Evolutionary conservation across 2,113 vertebrate genomes (phyloP), one percentile per base, ranked within the genome.

Genomic region (Probosciger aterrimus): DNA sequence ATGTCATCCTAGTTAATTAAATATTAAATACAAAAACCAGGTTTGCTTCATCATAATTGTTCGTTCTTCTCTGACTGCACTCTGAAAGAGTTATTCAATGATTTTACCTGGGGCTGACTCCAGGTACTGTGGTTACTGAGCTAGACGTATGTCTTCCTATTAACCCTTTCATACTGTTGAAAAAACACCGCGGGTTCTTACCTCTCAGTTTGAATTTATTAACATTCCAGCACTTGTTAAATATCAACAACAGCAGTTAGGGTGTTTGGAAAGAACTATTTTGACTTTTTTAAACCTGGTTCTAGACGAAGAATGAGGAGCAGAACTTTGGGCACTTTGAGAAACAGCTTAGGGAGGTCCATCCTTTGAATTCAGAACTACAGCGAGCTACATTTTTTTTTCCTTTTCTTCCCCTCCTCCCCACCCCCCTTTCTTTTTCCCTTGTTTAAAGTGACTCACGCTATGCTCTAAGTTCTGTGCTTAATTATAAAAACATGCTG

Each of bases 401-500:
- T 18, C 44, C 57, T 24, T 24, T 23, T 59, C 33, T 35, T 59
- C 57, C 57, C 33, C 57, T 59, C 20, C 33, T 59, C 33, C 33
- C 33, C n/a, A n/a, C 20, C 33, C 57, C 33, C 9, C 14, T 27
- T 11, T 77, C 35, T 50, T 83, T 77, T 62, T 62, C 37, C 35
- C 23, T 62, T 62, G 33, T 82, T 67, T 27, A 63, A 69, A 0
- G 0, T 69, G 35, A 81, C 67, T 97, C 59, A 84, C 92, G 31
- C 46, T 83, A 50, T 57, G 86, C 62, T 77, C n/a, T 30, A 59
- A 65, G n/a, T 76, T 95, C 87, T 96, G 79, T 23, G 82, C 88
- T 90, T 98, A 98, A 98, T 97, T 97, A 96, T 60, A 97, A 97
- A 98, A 97, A 75, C 60, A 95, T 85, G 89, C 30, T 96, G 71